phyloP scores from a whole-genome alignment of 2,797 vertebrate genomes.

The Picus viridis region DNA sequence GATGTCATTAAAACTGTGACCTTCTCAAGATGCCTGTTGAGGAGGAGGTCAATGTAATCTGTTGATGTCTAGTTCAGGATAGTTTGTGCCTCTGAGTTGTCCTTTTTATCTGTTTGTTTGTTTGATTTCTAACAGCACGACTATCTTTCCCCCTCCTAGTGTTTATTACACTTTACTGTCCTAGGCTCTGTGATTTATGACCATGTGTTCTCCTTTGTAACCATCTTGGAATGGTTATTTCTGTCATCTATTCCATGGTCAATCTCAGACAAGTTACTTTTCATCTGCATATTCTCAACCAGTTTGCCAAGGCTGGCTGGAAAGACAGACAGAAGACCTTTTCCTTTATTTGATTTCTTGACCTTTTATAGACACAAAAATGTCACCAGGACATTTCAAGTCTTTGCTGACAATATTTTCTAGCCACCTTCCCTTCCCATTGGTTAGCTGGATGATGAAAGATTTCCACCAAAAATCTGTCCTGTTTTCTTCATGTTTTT shows the following conservation, averaged over 20 bases:
- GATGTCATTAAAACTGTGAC: background rate
- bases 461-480: background rate
- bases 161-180: background rate
- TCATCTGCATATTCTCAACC: background rate
- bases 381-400: background rate
- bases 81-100: background rate
- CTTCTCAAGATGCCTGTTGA: background rate
- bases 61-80: background rate
- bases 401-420: background rate
- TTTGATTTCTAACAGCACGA: background rate
- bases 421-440: background rate
- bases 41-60: background rate
- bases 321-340: background rate
- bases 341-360: background rate
- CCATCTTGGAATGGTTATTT: background rate
- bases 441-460: background rate
- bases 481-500: background rate
- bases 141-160: background rate
- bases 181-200: background rate
- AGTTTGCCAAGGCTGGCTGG: background rate
- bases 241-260: background rate
- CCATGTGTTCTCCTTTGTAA: background rate
- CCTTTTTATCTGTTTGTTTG: background rate
- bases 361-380: background rate
- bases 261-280: background rate